Percentiles rank a stretch among this genome's conserved stretches.
phyloP scores from a whole-genome alignment of 2,888 invertebrate species.

The Phengaris arion region DNA sequence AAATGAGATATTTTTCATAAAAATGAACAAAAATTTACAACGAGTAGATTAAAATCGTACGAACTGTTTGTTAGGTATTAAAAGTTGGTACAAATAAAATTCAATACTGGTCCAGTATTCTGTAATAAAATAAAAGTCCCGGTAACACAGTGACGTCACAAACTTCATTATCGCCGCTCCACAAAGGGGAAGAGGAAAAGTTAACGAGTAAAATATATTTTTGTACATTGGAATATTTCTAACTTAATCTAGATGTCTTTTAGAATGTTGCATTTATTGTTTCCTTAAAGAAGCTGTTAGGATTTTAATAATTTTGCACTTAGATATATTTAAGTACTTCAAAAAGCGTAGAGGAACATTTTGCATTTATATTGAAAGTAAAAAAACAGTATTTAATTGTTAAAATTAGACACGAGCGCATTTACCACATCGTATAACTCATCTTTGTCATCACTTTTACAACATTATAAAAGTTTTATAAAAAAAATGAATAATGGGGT shows the following conservation, averaged over 20 bases:
- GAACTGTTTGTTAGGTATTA: background rate
- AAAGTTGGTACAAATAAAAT: constrained; percentile 18
- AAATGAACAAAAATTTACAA: no score
- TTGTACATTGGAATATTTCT: background rate
- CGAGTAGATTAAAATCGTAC: no score
- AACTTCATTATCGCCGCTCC: constrained; percentile 49
- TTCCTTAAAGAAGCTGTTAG: no score
- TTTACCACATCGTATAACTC: background rate
- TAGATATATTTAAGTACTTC: no score
- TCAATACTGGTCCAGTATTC: constrained; percentile 29
- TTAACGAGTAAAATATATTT: background rate
- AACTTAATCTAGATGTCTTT: no score
- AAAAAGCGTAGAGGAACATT: background rate
- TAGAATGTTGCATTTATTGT: no score
- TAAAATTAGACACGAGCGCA: constrained; percentile 5
- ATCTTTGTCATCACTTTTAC: constrained; percentile 11
- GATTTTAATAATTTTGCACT: no score
- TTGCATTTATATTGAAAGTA: background rate
- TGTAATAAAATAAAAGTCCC: constrained; percentile 44
- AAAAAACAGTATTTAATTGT: background rate
- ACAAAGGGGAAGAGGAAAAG: constrained; percentile 37
- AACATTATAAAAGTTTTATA: constrained; percentile 19
- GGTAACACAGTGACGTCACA: constrained; percentile 50
- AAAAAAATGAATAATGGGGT: constrained; percentile 13
- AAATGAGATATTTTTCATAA: background rate